Conservation (phyloP, 2,797 vertebrate genomes). For the Argya squamiceps region DNA sequence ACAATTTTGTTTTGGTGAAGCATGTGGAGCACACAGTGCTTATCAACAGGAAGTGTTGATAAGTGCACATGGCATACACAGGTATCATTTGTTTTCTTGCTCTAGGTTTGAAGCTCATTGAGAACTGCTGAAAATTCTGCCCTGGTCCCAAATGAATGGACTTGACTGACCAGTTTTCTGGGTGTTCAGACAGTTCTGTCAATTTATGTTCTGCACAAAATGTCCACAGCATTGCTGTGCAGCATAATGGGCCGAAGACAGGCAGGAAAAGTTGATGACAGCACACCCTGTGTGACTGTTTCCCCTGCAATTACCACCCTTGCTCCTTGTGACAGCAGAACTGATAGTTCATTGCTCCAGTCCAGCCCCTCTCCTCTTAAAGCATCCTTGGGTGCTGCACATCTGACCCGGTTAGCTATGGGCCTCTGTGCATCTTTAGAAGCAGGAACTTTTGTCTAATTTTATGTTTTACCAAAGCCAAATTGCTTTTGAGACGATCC, state of each 20-base stretch:
- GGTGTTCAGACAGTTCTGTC: neutral
- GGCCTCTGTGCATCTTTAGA: neutral
- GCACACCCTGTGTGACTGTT: neutral
- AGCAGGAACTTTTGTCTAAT: neutral
- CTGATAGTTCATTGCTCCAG: neutral
- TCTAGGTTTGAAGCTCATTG: neutral
- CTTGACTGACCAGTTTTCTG: neutral
- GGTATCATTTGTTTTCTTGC: neutral
- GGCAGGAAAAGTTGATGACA: neutral
- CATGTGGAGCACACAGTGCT: neutral
- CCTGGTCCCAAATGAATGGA: neutral
- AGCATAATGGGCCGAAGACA: fast-evolving
- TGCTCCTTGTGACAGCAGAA: neutral
- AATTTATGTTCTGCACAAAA: neutral
- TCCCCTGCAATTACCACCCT: neutral
- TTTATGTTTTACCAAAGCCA: neutral
- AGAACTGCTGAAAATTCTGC: neutral
- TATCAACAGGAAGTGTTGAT: neutral
- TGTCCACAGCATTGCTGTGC: neutral
- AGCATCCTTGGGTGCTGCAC: neutral
- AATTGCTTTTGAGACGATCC: neutral
- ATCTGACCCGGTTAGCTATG: neutral
- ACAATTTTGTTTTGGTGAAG: neutral
- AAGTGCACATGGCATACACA: neutral
- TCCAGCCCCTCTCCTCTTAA: neutral